A percentile compares a stretch with the other conserved stretches of the same genome.
Conservation (phyloP, 64 coral and sea anemone genomes). For the Stichodactyla helianthus region DNA sequence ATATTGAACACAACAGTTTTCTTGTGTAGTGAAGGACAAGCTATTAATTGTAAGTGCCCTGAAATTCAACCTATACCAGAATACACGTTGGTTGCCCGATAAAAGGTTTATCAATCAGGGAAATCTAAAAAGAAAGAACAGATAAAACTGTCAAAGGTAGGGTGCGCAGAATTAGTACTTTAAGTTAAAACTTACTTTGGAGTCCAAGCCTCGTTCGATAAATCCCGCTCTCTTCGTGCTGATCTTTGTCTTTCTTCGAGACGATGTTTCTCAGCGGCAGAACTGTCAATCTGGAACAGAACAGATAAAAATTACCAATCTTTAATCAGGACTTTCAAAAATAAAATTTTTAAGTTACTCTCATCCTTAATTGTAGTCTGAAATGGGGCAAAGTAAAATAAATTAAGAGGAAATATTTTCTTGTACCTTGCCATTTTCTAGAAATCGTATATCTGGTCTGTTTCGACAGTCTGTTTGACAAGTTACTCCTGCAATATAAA, state of each 20-base stretch:
- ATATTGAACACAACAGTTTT: too few relatives aligned
- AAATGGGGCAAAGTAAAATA: too few relatives aligned
- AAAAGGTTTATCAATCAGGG: too few relatives aligned
- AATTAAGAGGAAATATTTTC: neutral
- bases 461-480: slow-evolving; percentile 76
- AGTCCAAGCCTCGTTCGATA: slow-evolving; percentile 68
- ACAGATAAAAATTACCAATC: neutral
- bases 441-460: slow-evolving; percentile 64
- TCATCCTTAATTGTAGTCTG: too few relatives aligned
- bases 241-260: slow-evolving; percentile 85
- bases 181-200: slow-evolving; percentile 47
- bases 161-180: neutral
- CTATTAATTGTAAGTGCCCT: too few relatives aligned
- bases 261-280: slow-evolving; percentile 80
- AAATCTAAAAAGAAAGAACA: too few relatives aligned
- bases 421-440: slow-evolving; percentile 69
- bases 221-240: slow-evolving; percentile 56
- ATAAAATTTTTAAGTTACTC: too few relatives aligned
- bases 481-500: slow-evolving; percentile 28
- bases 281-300: slow-evolving; percentile 58
- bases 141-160: neutral
- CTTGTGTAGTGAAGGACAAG: too few relatives aligned
- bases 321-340: neutral
- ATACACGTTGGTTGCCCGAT: too few relatives aligned
- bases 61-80: too few relatives aligned